Conservation (phyloP, 2,797 vertebrate species). For the Mus minutoides region DNA sequence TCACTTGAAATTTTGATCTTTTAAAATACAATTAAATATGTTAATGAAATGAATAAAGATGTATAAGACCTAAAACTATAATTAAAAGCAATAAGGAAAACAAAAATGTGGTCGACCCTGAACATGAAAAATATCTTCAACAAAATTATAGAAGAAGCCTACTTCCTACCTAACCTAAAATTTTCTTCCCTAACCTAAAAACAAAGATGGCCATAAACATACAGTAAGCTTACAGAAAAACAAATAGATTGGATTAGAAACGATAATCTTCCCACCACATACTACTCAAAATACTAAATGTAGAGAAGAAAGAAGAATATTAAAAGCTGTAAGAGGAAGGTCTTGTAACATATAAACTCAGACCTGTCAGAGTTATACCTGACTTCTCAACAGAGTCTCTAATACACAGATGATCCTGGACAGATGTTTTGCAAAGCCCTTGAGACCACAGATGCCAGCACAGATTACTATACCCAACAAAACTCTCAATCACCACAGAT, state of each 20-base stretch:
- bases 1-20: background rate
- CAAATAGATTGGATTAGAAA: background rate
- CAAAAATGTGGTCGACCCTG: background rate
- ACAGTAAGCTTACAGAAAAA: background rate
- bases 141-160: background rate
- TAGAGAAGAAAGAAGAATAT: background rate
- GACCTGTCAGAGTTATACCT: background rate
- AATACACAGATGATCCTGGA: background rate
- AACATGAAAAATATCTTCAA: background rate
- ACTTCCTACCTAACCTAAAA: background rate
- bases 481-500: background rate
- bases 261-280: background rate
- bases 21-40: background rate
- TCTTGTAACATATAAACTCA: background rate
- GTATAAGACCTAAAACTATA: too few species aligned
- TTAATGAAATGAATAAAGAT: too few species aligned
- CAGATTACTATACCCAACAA: background rate
- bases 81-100: too few species aligned
- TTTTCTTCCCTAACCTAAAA: background rate
- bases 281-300: background rate
- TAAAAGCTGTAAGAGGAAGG: background rate
- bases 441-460: background rate
- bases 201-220: background rate
- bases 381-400: background rate
- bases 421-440: background rate